Percentiles rank a stretch among this genome's conserved stretches.
These are phyloP conservation scores for Malaclemys terrapin DNA, from an alignment of 2,113 vertebrate species.

Conservation along the genomic window DNA sequence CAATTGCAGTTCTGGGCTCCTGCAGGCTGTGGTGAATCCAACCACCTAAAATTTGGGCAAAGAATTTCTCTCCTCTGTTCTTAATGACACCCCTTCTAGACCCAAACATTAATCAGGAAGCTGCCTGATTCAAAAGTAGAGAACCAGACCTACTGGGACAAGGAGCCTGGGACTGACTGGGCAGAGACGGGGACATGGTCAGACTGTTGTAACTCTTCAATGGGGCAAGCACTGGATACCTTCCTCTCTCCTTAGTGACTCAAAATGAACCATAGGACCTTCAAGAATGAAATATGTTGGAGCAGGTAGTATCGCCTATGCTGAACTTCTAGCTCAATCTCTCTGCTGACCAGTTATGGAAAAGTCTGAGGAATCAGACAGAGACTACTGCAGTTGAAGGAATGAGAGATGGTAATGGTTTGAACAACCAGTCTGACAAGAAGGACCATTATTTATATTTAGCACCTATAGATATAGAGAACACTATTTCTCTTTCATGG, in stretches of 20 bases:
- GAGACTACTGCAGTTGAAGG: neutral
- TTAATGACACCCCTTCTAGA: neutral
- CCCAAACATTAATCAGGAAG: neutral
- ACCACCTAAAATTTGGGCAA: neutral
- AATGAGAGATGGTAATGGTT: neutral
- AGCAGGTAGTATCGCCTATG: neutral
- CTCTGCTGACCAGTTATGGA: neutral
- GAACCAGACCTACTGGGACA: neutral
- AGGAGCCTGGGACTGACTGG: neutral
- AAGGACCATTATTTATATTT: conserved; percentile 59
- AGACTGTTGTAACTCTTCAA: neutral
- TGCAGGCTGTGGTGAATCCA: neutral
- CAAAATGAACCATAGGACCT: neutral
- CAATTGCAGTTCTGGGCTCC: neutral
- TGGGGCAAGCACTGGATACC: neutral
- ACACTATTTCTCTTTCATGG: conserved; percentile 46
- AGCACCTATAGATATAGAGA: neutral
- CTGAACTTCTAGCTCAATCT: neutral
- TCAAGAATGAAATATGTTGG: neutral
- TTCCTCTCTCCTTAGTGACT: neutral
- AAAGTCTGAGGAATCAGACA: neutral
- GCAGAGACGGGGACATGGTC: fast-evolving
- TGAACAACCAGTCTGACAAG: neutral
- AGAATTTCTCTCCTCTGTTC: neutral
- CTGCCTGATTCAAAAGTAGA: neutral